Base-by-base conservation (phyloP, 2,888 invertebrate genomes). In the Phyllotreta striolata region DNA sequence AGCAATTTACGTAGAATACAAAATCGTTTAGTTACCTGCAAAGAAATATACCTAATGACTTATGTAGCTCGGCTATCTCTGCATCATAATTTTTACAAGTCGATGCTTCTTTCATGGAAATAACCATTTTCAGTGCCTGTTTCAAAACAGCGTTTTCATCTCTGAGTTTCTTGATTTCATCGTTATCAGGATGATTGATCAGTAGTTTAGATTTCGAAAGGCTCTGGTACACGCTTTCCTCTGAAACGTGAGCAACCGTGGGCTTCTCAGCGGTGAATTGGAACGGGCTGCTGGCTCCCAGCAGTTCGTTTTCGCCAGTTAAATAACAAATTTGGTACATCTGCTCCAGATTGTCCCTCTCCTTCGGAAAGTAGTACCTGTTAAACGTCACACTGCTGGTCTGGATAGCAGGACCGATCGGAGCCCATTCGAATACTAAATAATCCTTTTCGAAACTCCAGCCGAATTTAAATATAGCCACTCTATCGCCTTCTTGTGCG, bases 241-340 rank as follows among this genome's bases (percentile, higher is more conserved):
- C 56, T 0, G 41, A 10, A 35, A 46, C 54, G 10, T 64, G 61
- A 35, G 55, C 52, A 55, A 66, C 7, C 55, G 62, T 40, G 43
- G 51, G 44, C 60, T 66, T 54, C 49, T 66, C 62, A 55, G 61
- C 49, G 46, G 59, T 51, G 46, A 81, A 79, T 61, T 79, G 79
- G 63, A 80, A 79, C 3, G 79, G 76, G 14, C 74, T 72, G 64
- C 80, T 80, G 5, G 78, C 80, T 13, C 79, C 81, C 55, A 77
- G 75, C 40, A 80, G 72, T 49, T 76, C 76, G 67, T 79, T 79
- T 49, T 79, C 78, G 9, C 75, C 74, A 60, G 76, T 77, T 57
- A 81, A 76, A 64, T 80, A 81, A 67, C 80, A 80, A 55, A 81
- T 73, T 64, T 81, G 81, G 65, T 78, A 80, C 56, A 79, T 72